phyloP scores from a whole-genome alignment of 2,888 invertebrate species.

The Caenorhabditis virilis region DNA sequence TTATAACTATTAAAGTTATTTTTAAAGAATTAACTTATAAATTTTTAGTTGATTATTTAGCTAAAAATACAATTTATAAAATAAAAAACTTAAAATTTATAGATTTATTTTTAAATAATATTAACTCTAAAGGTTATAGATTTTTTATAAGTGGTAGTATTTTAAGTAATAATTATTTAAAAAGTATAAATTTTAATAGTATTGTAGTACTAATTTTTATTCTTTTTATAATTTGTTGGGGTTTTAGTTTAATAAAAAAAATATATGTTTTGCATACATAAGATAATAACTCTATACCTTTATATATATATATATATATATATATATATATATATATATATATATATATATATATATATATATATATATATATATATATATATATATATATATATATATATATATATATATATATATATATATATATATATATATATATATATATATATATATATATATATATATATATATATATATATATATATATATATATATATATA shows the following conservation, averaged over 20 bases:
- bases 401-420: slow-evolving; percentile 2
- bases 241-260: slow-evolving; percentile 48
- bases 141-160: slow-evolving; percentile 18
- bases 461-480: slow-evolving; percentile 3
- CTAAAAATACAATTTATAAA: slow-evolving; percentile 44
- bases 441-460: slow-evolving; percentile 6
- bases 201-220: slow-evolving; percentile 37
- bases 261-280: slow-evolving; percentile 55
- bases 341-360: slow-evolving; percentile 6
- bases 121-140: slow-evolving; percentile 37
- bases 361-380: slow-evolving; percentile 2
- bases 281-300: slow-evolving; percentile 38
- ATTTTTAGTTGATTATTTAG: slow-evolving; percentile 54
- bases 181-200: slow-evolving; percentile 42
- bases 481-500: slow-evolving; percentile 13
- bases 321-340: slow-evolving; percentile 14
- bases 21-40: slow-evolving; percentile 49
- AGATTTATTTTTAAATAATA: slow-evolving; percentile 47
- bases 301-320: slow-evolving; percentile 9
- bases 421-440: slow-evolving; percentile 14
- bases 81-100: slow-evolving; percentile 52
- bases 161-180: slow-evolving; percentile 37
- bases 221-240: slow-evolving; percentile 44
- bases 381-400: slow-evolving; percentile 13
- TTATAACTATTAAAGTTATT: slow-evolving; percentile 43